Evolutionary conservation across 2,888 invertebrate species (phyloP).

Genomic region (Acleris emargana): DNA sequence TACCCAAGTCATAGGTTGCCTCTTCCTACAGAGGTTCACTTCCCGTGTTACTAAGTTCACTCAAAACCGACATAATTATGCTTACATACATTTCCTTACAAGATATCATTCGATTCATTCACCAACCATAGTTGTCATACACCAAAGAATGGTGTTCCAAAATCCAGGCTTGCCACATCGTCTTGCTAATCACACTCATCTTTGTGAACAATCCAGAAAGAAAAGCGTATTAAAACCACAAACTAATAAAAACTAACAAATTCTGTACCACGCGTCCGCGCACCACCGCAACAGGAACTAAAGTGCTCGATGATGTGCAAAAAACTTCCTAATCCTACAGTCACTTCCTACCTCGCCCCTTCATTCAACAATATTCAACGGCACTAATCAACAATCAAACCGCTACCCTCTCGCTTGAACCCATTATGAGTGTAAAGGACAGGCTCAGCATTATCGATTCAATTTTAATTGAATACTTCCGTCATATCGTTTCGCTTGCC

Average conservation of each 20-base stretch:
- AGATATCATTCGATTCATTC: neutral
- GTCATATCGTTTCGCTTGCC: conserved; percentile 38
- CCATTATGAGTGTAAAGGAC: conserved; percentile 22
- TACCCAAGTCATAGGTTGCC: too few relatives aligned
- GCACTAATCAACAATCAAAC: conserved; percentile 25
- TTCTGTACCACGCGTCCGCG: conserved; percentile 45
- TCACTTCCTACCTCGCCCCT: conserved; percentile 59
- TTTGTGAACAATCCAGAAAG: conserved; percentile 42
- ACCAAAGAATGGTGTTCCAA: conserved; percentile 43
- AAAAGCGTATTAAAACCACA: conserved; percentile 28
- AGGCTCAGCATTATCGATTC: conserved; percentile 12
- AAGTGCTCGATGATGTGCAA: conserved; percentile 58
- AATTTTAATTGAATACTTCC: conserved; percentile 36
- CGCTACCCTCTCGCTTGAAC: conserved; percentile 15
- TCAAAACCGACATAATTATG: neutral
- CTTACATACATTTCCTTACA: neutral
- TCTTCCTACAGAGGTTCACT: too few relatives aligned
- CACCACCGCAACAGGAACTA: conserved; percentile 51
- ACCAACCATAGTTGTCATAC: conserved; percentile 50
- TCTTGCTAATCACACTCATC: conserved; percentile 55
- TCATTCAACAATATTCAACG: conserved; percentile 45
- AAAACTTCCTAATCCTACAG: conserved; percentile 59
- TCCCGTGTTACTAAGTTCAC: too few relatives aligned
- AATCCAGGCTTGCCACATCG: conserved; percentile 50
- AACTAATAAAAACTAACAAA: neutral